Percentiles rank a stretch among this genome's conserved stretches.
phyloP scores from a whole-genome alignment of 2,888 invertebrate species.

The Corythucha ciliata region DNA sequence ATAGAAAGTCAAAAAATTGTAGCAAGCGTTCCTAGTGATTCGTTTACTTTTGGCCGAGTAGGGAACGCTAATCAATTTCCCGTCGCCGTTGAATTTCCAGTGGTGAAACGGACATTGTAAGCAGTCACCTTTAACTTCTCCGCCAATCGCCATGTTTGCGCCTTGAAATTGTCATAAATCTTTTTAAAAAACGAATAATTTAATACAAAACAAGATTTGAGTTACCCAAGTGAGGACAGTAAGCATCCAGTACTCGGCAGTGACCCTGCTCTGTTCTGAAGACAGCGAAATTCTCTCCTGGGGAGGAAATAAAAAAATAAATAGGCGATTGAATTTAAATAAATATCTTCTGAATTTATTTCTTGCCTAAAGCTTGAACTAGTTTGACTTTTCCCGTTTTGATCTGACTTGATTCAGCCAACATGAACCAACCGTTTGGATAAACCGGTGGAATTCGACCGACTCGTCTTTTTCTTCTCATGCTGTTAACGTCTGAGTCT shows the following conservation, averaged over 20 bases:
- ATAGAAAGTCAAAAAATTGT: constrained; percentile 39
- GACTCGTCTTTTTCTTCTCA: too few species aligned
- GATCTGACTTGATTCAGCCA: constrained; percentile 56
- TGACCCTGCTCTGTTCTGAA: constrained; percentile 55
- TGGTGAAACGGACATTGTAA: constrained; percentile 84
- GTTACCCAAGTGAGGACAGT: constrained; percentile 71
- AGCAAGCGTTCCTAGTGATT: background rate
- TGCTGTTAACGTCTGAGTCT: too few species aligned
- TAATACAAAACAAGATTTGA: background rate
- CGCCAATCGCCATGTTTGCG: constrained; percentile 74
- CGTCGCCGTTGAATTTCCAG: constrained; percentile 72
- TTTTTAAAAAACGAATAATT: background rate
- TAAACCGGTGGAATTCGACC: constrained; percentile 71
- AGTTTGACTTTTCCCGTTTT: constrained; percentile 30
- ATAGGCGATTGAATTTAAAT: too few species aligned
- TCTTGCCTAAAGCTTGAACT: constrained; percentile 38
- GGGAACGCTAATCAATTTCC: constrained; percentile 65
- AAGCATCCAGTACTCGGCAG: constrained; percentile 67
- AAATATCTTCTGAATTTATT: too few species aligned
- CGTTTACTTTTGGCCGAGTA: constrained; percentile 49
- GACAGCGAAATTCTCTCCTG: constrained; percentile 61
- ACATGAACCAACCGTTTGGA: constrained; percentile 82
- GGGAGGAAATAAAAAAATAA: too few species aligned
- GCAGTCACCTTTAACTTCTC: constrained; percentile 62
- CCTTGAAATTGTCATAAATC: constrained; percentile 40